Base-by-base conservation (phyloP, 1,140 invertebrate species). In the Samia ricini region DNA sequence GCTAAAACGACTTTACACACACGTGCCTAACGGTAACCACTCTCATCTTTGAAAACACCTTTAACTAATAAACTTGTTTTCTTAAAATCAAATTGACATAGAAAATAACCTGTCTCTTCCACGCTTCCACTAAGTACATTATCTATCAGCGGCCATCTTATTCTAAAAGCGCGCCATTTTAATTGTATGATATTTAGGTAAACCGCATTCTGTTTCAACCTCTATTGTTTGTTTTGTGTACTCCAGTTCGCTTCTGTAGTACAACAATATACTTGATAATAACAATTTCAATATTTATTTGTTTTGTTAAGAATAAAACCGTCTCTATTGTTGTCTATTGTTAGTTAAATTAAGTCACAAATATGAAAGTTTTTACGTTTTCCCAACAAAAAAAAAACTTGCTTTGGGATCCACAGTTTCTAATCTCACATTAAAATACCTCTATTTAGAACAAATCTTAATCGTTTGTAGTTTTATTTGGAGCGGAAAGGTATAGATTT, bases 41-140 rank as follows among this genome's bases (percentile, higher is more conserved):
- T 60, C 60, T 72, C 74, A 76, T 78, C 76, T 81, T 56, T 66
- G 64, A 65, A 50, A 51, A 66, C 60, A 56, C 61, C 52, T 69
- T 71, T 76, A 68, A 64, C 61, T 73, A 59, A 56, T 60, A 61
- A 70, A 77, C 74, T 66, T 68, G 76, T 79, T 83, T 76, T 66
- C 75, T 64, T 65, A 15, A 12, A 42, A 42, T 66, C 61, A 63
- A 72, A 72, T 74, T 80, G 76, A 78, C 79, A 83, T 72, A 76
- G 69, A 83, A 81, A 83, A 42, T 10, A 4, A 83, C 78, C 71
- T 79, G 81, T 68, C 57, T 50, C 19, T 76, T 74, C 72, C 79
- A 79, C 76, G 74, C 70, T 4, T n/a, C n/a, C n/a, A 8, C 4
- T 26, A 26, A 4, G 26, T 42, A 42, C 33, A 42, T 42, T 15